These are phyloP conservation scores for Eupeodes luniger DNA, from an alignment of 2,888 invertebrate genomes.

Conservation along the genomic window DNA sequence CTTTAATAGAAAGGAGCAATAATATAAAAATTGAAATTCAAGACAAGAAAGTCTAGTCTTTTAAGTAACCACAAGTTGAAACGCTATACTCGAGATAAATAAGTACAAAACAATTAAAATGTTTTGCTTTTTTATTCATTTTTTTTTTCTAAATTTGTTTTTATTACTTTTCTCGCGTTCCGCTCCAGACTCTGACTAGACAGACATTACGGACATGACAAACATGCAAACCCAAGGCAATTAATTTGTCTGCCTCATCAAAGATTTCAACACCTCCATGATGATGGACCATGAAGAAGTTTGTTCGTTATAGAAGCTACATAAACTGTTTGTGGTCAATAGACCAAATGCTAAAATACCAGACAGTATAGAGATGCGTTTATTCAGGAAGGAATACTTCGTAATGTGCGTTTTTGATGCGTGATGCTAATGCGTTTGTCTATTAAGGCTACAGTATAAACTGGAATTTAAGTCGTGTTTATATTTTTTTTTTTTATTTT, in stretches of 20 bases:
- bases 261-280: constrained; percentile 68
- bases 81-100: constrained; percentile 1
- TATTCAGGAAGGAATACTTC: constrained; percentile 7
- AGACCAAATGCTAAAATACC: constrained; percentile 4
- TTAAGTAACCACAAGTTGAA: neutral
- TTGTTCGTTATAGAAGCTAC: constrained; percentile 42
- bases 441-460: constrained; percentile 24
- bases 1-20: neutral
- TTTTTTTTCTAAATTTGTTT: neutral
- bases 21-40: neutral
- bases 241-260: constrained; percentile 67
- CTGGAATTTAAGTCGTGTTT: constrained; percentile 25
- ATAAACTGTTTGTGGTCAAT: constrained; percentile 13
- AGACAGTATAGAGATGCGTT: constrained; percentile 11
- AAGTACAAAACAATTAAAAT: constrained; percentile 49
- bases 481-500: neutral
- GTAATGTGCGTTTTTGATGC: neutral
- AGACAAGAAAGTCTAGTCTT: constrained; percentile 18
- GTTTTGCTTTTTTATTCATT: constrained; percentile 39
- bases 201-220: constrained; percentile 48
- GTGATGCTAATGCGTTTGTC: constrained; percentile 3
- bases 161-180: constrained; percentile 14
- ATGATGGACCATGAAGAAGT: constrained; percentile 34
- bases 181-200: constrained; percentile 70
- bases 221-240: constrained; percentile 45